phyloP scores from a whole-genome alignment of 2,797 vertebrate genomes.

The Amniataba percoides region DNA sequence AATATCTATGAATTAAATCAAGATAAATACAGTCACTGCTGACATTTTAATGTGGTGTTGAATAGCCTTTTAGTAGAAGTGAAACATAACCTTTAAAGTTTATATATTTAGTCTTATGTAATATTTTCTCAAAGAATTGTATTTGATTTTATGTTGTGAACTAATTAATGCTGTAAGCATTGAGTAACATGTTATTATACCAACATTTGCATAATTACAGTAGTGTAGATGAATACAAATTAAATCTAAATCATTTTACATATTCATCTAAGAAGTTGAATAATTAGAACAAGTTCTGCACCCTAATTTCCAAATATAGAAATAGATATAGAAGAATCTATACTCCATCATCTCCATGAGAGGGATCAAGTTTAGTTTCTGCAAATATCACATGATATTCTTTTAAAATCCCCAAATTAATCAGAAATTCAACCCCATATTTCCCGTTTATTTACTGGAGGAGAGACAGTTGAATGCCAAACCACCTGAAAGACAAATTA shows the following conservation, averaged over 20 bases:
- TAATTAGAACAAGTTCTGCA: background rate
- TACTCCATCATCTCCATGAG: background rate
- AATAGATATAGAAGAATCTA: too few species aligned
- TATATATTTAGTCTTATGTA: background rate
- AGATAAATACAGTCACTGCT: background rate
- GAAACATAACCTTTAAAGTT: background rate
- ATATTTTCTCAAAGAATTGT: background rate
- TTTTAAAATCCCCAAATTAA: slow-evolving; percentile 4
- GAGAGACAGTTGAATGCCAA: slow-evolving; percentile 26
- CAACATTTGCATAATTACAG: background rate
- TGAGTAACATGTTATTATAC: background rate
- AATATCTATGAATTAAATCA: background rate
- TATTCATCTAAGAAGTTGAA: background rate
- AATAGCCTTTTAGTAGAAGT: background rate
- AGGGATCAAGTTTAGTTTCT: background rate
- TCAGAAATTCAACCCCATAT: background rate
- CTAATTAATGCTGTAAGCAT: background rate
- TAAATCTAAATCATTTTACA: background rate
- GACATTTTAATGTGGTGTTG: background rate
- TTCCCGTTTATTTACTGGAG: slow-evolving; percentile 16
- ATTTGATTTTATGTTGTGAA: slow-evolving; percentile 7
- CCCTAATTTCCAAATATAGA: background rate
- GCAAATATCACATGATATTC: slow-evolving; percentile 6
- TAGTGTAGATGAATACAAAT: background rate
- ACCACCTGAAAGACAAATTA: slow-evolving; percentile 38